These are phyloP conservation scores for Rhynchonema sp. DNA, from an alignment of 2,888 invertebrate genomes.

Conservation along the genomic window DNA sequence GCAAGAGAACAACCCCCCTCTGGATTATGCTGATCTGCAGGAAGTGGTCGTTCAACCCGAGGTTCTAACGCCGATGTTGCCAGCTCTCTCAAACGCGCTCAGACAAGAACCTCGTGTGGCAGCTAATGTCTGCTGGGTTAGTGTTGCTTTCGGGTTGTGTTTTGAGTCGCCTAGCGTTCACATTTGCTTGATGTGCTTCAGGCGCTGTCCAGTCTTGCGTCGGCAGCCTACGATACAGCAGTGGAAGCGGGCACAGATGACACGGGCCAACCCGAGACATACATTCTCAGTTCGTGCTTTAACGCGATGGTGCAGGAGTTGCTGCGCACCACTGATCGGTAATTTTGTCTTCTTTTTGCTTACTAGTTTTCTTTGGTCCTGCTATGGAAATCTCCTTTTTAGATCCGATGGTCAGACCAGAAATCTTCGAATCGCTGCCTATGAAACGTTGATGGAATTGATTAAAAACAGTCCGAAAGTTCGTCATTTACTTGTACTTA, in stretches of 20 bases:
- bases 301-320: slow-evolving; percentile 75
- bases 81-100: slow-evolving; percentile 45
- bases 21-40: slow-evolving; percentile 44
- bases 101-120: slow-evolving; percentile 88
- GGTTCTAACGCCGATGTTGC: slow-evolving; percentile 48
- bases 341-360: neutral
- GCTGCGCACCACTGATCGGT: slow-evolving; percentile 71
- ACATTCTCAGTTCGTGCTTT: slow-evolving; percentile 77
- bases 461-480: slow-evolving; percentile 81
- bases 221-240: slow-evolving; percentile 73
- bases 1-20: neutral
- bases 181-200: slow-evolving; percentile 11
- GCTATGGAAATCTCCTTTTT: too few species aligned
- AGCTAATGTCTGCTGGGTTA: slow-evolving; percentile 89
- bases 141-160: too few species aligned
- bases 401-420: slow-evolving; percentile 64
- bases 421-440: slow-evolving; percentile 84
- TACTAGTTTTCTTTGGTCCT: too few species aligned
- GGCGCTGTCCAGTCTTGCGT: slow-evolving; percentile 79
- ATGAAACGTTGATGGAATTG: slow-evolving; percentile 98
- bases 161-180: neutral
- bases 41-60: slow-evolving; percentile 71
- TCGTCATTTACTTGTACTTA: too few species aligned
- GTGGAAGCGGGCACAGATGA: slow-evolving; percentile 36
- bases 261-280: slow-evolving; percentile 51